Conservation (phyloP, 2,113 vertebrate genomes). For the Microcebus griseorufus region DNA sequence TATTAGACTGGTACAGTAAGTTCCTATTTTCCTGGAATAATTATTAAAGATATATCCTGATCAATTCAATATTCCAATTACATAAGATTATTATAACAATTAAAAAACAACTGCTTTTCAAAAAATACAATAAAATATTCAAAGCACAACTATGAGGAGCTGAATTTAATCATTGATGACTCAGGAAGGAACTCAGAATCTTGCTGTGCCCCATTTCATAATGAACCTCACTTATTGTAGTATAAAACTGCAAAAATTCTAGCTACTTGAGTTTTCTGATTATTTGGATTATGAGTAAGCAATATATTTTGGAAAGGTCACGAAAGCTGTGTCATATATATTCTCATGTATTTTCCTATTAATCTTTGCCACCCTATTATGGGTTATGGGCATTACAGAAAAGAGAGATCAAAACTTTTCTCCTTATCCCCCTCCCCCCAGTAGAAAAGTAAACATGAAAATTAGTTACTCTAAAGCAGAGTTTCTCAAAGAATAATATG, state of each 20-base stretch:
- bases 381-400: background rate
- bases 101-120: constrained; percentile 5
- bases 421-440: background rate
- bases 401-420: background rate
- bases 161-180: background rate
- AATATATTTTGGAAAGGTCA: constrained; percentile 12
- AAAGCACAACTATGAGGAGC: background rate
- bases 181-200: background rate
- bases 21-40: constrained; percentile 14
- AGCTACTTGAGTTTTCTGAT: constrained; percentile 18
- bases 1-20: background rate
- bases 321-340: background rate
- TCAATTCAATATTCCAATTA: constrained; percentile 15
- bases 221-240: background rate
- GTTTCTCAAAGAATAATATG: background rate
- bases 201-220: background rate
- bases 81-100: constrained; percentile 1
- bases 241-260: constrained; percentile 14
- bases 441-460: background rate
- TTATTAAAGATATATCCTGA: constrained; percentile 1
- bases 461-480: background rate
- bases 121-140: constrained; percentile 41
- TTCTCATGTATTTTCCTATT: background rate
- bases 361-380: background rate
- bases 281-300: background rate